Percentiles rank a stretch among this genome's conserved stretches.
Conservation (phyloP, 2,888 invertebrate species). For the Cecidostiba fungosa region DNA sequence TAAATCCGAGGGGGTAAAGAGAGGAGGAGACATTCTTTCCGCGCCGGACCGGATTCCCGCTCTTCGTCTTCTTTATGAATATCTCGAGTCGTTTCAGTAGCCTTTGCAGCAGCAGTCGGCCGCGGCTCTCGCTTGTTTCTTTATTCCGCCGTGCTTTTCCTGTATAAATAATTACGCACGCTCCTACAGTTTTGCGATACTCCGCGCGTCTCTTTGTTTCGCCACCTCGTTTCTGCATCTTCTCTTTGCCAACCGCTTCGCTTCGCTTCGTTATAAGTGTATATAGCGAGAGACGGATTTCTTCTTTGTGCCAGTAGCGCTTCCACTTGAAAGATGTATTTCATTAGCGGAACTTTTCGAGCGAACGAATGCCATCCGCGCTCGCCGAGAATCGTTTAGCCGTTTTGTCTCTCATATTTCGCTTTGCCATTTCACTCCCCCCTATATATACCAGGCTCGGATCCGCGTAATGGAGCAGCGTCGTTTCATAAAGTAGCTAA, state of each 20-base stretch:
- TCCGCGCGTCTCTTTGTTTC: constrained; percentile 24
- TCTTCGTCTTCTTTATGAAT: constrained; percentile 34
- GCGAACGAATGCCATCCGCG: constrained; percentile 13
- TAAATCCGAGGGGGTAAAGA: constrained; percentile 1
- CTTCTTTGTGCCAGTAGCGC: constrained; percentile 40
- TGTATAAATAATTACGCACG: constrained; percentile 55
- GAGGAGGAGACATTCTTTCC: constrained; percentile 5
- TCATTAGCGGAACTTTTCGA: constrained; percentile 47
- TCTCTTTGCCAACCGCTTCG: background rate
- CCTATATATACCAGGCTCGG: no score
- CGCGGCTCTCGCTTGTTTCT: background rate
- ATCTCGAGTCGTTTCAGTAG: no score
- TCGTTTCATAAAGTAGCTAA: constrained; percentile 46
- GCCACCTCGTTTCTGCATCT: background rate
- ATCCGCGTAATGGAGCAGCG: constrained; percentile 48
- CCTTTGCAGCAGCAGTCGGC: no score
- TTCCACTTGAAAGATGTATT: constrained; percentile 49
- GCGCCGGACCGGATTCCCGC: constrained; percentile 20
- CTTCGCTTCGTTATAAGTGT: no score
- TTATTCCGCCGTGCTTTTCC: background rate
- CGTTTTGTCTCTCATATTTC: background rate
- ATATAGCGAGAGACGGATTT: no score
- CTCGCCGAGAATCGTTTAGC: constrained; percentile 40
- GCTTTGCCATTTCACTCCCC: background rate
- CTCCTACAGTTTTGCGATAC: constrained; percentile 3